Evolutionary conservation across 37 sponge, comb jelly and placozoan species (phyloP), one percentile per base, ranked within the genome.

Genomic region (Mnemiopsis leidyi): DNA sequence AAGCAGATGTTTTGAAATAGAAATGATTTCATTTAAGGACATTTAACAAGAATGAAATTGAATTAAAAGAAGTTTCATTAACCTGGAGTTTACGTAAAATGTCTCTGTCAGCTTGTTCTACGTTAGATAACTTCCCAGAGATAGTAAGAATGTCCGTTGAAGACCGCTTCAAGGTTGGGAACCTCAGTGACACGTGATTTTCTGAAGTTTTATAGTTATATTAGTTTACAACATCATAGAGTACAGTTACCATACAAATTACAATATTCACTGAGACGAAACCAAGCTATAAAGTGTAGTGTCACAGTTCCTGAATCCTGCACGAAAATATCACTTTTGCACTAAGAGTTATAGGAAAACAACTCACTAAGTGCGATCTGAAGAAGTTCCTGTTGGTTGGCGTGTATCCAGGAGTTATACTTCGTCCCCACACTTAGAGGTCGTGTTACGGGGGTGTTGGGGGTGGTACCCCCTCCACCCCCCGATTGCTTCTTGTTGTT

Each of bases 321-420:
- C n/a, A n/a, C n/a, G n/a, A n/a, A n/a, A n/a, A n/a, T n/a, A n/a
- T n/a, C n/a, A n/a, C n/a, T n/a, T n/a, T n/a, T 48, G 61, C 9
- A 48, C 13, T 48, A 13, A 13, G 13, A 48, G 61, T 18, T 18
- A 5, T 13, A 48, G n/a, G 2, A 69, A 69, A 20, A 69, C 9
- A 18, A 77, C 79, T 77, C 36, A 77, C 79, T 26, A 18, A 77
- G 35, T 20, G 79, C 79, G 1, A 77, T 77, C 79, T 77, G 20
- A 21, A 77, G 79, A 26, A 77, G 79, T 34, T 31, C 32, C 36
- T 77, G 26, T 36, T 31, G 79, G 36, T 77, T 77, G 36, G 32
- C 36, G 18, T 77, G 36, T 21, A 77, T 34, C 32, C 26, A 34
- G 0, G 35, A 21, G 79, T 77, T 77, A 26, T 13, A 26, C 36